A percentile compares a stretch with the other conserved stretches of the same genome.
Evolutionary conservation across 2,888 invertebrate species (phyloP).

Genomic region (Phyllotreta cruciferae): DNA sequence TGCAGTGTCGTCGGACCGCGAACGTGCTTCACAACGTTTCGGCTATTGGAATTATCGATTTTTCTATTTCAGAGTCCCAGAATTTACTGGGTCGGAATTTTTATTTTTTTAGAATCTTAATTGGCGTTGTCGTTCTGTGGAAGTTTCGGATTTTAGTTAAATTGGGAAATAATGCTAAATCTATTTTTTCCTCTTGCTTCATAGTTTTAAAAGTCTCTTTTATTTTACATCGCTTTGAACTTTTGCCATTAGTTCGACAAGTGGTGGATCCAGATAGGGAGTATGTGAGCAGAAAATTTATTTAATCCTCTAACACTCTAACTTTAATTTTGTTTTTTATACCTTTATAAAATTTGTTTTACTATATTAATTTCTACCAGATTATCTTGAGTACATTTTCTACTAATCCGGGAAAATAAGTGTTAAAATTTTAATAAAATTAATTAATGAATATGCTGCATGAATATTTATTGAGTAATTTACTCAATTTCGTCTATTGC

Average conservation of each 20-base stretch:
- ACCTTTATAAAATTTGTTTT: no score
- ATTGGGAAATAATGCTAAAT: no score
- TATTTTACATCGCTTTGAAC: slow-evolving; percentile 3
- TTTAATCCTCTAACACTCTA: background rate
- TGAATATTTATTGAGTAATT: slow-evolving; percentile 2
- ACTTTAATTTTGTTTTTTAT: no score
- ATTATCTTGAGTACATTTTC: no score
- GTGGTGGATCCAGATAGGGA: background rate
- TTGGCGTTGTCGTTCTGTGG: background rate
- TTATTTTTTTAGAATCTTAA: no score
- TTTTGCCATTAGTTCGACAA: background rate
- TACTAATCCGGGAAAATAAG: no score
- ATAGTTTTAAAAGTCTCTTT: background rate
- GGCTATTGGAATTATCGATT: slow-evolving; percentile 11
- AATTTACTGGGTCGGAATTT: no score
- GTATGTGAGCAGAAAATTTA: background rate
- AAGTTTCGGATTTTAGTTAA: background rate
- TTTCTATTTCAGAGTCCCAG: background rate
- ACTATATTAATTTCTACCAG: no score
- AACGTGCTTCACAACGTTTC: slow-evolving; percentile 10
- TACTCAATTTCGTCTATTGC: slow-evolving; percentile 1
- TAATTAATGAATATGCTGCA: background rate
- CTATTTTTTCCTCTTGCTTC: background rate
- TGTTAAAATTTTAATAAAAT: no score
- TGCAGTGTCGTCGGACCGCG: slow-evolving; percentile 18